Evolutionary conservation across 2,797 vertebrate genomes (phyloP).

Genomic region (Dallia pectoralis): DNA sequence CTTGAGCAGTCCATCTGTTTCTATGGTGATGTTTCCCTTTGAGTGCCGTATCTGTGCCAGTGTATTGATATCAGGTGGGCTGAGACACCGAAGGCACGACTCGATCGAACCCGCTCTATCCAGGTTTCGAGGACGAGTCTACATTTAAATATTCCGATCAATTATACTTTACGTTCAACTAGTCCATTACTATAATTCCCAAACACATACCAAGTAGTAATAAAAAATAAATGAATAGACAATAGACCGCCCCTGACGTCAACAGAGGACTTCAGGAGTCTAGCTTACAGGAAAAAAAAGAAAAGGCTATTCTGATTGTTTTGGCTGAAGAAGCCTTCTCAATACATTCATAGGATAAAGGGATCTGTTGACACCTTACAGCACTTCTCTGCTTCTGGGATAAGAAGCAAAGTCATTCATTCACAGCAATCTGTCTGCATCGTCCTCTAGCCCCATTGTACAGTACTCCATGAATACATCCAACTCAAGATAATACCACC

Average conservation of each 20-base stretch:
- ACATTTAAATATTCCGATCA: background rate
- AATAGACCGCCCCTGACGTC: background rate
- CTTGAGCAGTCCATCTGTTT: conserved; percentile 67
- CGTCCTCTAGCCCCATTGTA: conserved; percentile 61
- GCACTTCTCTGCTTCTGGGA: conserved; percentile 60
- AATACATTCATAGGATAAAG: conserved; percentile 46
- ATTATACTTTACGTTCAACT: background rate
- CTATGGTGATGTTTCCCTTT: conserved; percentile 67
- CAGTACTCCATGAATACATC: conserved; percentile 64
- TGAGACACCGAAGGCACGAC: conserved; percentile 33
- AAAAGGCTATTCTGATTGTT: background rate
- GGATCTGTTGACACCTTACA: conserved; percentile 62
- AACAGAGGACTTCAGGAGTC: background rate
- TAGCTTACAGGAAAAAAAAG: background rate
- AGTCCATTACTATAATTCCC: background rate
- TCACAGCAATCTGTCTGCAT: conserved; percentile 63
- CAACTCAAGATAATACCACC: conserved; percentile 60
- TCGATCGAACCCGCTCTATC: conserved; percentile 12
- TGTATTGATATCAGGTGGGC: conserved; percentile 22
- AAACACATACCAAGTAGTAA: background rate
- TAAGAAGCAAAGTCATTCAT: conserved; percentile 64
- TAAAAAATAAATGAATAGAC: background rate
- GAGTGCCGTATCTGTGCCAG: conserved; percentile 29
- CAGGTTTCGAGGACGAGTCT: background rate
- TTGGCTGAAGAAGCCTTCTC: background rate